Evolutionary conservation across 2,888 invertebrate species (phyloP).

Genomic region (Leptodirus hochenwartii): DNA sequence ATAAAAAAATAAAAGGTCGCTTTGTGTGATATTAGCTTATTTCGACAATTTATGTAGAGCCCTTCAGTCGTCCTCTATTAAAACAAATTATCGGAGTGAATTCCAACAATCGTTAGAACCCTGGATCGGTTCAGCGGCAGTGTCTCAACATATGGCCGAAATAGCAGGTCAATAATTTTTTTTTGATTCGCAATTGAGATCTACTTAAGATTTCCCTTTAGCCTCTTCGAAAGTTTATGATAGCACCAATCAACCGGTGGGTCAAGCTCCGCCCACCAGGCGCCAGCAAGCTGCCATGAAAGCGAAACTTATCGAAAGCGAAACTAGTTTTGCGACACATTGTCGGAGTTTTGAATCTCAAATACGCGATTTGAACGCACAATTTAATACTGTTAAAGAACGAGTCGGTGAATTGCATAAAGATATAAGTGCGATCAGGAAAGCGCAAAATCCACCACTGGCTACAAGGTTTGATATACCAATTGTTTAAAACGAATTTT

Average conservation of each 20-base stretch:
- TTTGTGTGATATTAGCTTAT: not conserved
- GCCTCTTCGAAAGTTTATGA: slow-evolving; percentile 23
- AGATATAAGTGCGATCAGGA: slow-evolving; percentile 44
- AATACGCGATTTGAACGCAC: slow-evolving; percentile 39
- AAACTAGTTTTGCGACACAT: slow-evolving; percentile 41
- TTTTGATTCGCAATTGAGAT: slow-evolving; percentile 5
- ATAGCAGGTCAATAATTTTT: slow-evolving; percentile 19
- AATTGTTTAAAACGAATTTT: no score
- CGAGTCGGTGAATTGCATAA: slow-evolving; percentile 48
- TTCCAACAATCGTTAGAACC: slow-evolving; percentile 43
- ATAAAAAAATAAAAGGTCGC: slow-evolving; percentile 2
- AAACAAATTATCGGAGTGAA: slow-evolving; percentile 42
- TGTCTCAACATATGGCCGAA: slow-evolving; percentile 26
- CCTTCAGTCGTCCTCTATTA: slow-evolving; percentile 31
- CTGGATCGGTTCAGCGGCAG: slow-evolving; percentile 32
- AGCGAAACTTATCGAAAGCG: slow-evolving; percentile 29
- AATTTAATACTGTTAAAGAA: slow-evolving; percentile 40
- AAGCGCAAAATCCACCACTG: slow-evolving; percentile 25
- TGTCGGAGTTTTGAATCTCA: slow-evolving; percentile 39
- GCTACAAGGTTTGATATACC: no score
- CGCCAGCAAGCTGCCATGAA: slow-evolving; percentile 25
- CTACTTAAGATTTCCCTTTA: slow-evolving; percentile 12
- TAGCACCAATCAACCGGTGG: no score
- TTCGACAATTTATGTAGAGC: slow-evolving; percentile 25
- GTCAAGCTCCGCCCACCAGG: slow-evolving; percentile 23